Base-by-base conservation (phyloP, 2,113 vertebrate genomes). In the Seriola rivoliana region DNA sequence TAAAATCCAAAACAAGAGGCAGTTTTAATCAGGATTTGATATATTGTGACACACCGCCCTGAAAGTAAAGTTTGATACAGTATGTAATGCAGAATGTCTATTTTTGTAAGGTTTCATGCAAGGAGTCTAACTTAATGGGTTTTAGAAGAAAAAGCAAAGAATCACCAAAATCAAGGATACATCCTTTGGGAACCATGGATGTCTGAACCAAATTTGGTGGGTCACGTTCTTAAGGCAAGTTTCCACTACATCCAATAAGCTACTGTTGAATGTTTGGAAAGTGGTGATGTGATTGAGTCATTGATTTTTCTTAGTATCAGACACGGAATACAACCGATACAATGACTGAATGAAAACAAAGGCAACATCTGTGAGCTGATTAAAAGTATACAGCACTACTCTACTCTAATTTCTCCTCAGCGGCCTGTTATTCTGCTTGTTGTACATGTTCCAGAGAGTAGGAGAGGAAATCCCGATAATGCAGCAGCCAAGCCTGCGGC, bases 401-500 rank as follows among this genome's bases (percentile, higher is more conserved):
- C 40, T 21, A 2, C 8, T 52, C n/a, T 81, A 81, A 60, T 65
- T 64, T 11, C 58, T 62, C 42, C 46, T 74, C 64, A 66, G 36
- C 1, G 10, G 25, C 34, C 54, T 63, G 2, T 21, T 60, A 5
- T 44, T 81, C 85, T 83, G 88, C 89, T 95, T 85, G 0, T 75
- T 6, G 12, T 89, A 86, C 55, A 69, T 87, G 50, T 88, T 89
- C 97, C 96, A 98, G 73, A 90, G 85, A 58, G 38, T 88, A 0
- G 93, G 80, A 8, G 85, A 91, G 50, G 93, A 84, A 8, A 94
- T 34, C 52, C 95, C 97, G 32, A 99, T 97, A 44, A 97, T 91
- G 19, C 98, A 99, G 91, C 98, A 99, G 71, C 96, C 96, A 2
- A 99, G 92, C 21, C 98, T 95, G n/a, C 60, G 95, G 11, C 98